Evolutionary conservation across 2,113 vertebrate genomes (phyloP).

Genomic region (Coracopsis vasa): DNA sequence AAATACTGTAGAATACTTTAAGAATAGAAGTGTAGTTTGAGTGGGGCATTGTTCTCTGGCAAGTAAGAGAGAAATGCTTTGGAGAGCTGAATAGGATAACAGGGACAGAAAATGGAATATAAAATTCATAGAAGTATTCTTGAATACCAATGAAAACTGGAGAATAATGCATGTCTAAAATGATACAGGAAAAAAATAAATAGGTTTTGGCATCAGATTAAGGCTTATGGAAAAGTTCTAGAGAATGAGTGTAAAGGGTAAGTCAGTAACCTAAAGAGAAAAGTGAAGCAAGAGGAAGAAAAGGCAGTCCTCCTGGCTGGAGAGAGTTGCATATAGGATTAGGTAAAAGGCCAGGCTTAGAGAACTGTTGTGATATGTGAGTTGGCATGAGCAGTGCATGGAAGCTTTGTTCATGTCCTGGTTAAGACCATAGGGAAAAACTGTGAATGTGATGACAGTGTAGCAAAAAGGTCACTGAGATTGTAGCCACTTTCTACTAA

Average conservation of each 20-base stretch:
- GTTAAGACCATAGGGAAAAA: not conserved
- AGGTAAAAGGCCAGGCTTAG: not conserved
- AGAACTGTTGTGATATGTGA: not conserved
- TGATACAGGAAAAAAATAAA: constrained; percentile 19
- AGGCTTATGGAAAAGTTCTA: constrained; percentile 16
- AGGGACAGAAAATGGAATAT: constrained; percentile 35
- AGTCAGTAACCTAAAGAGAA: not conserved
- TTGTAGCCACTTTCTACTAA: not conserved
- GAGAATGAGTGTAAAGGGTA: not conserved
- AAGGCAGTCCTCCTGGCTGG: not conserved
- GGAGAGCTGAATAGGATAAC: constrained; percentile 36
- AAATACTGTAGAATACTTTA: constrained; percentile 36
- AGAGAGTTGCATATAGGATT: not conserved
- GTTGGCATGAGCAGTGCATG: not conserved
- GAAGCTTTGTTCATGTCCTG: not conserved
- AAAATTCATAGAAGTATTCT: constrained; percentile 30
- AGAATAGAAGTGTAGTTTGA: constrained; percentile 49
- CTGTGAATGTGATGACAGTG: not conserved
- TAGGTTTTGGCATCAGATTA: constrained; percentile 20
- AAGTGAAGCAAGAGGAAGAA: not conserved
- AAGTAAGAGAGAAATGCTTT: constrained; percentile 26
- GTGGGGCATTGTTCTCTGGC: constrained; percentile 50
- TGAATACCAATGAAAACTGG: constrained; percentile 43
- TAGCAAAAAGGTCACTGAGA: not conserved
- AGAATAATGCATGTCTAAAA: constrained; percentile 27